Conservation (phyloP, 2,888 invertebrate genomes). For the Macrophya alboannulata region DNA sequence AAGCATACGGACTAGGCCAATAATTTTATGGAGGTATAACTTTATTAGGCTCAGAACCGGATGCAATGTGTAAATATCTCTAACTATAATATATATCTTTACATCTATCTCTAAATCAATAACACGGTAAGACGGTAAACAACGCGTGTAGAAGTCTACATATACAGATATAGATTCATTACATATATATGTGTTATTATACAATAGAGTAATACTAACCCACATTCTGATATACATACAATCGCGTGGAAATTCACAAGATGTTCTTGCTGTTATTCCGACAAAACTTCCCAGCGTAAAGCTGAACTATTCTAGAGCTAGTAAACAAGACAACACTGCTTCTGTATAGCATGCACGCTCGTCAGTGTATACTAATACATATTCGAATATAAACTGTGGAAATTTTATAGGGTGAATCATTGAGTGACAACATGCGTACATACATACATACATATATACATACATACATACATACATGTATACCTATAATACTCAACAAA, state of each 20-base stretch:
- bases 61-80: neutral
- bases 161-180: slow-evolving; percentile 20
- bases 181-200: neutral
- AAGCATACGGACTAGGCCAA: neutral
- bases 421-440: neutral
- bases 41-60: neutral
- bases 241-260: slow-evolving; percentile 51
- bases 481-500: neutral
- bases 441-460: neutral
- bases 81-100: neutral
- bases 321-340: slow-evolving; percentile 43
- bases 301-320: slow-evolving; percentile 30
- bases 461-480: neutral
- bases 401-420: slow-evolving; percentile 40
- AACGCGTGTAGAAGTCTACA: neutral
- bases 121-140: slow-evolving; percentile 15
- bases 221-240: neutral
- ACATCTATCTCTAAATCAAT: neutral
- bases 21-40: neutral
- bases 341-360: neutral
- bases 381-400: neutral
- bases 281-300: slow-evolving; percentile 41
- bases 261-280: slow-evolving; percentile 13
- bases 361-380: neutral
- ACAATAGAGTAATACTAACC: neutral